Evolutionary conservation across 2,888 invertebrate species (phyloP).

Genomic region (Pristionchus entomophagus): DNA sequence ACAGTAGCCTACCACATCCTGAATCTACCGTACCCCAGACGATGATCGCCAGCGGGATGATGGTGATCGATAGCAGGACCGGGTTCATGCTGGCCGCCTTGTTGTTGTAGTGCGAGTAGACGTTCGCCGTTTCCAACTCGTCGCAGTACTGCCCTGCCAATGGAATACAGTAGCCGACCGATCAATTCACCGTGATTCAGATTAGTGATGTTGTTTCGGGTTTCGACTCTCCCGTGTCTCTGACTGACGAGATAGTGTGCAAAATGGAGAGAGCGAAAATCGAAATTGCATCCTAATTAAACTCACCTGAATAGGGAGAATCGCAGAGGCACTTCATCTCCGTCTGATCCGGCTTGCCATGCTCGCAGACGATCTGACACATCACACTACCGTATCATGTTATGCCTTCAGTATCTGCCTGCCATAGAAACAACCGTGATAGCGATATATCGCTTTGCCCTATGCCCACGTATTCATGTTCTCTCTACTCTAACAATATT

Average conservation of each 20-base stretch:
- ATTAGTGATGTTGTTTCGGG: too few species aligned
- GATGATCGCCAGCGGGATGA: conserved; percentile 23
- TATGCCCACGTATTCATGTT: too few species aligned
- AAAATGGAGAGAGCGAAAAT: too few species aligned
- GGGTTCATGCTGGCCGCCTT: conserved; percentile 29
- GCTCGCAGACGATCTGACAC: neutral
- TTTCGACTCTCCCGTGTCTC: too few species aligned
- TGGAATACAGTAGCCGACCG: too few species aligned
- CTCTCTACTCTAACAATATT: too few species aligned
- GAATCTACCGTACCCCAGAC: conserved; percentile 37
- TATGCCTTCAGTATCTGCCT: too few species aligned
- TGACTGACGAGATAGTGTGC: too few species aligned
- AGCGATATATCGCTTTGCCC: neutral
- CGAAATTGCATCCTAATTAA: too few species aligned
- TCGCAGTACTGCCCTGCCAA: conserved; percentile 7
- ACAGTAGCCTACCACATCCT: neutral
- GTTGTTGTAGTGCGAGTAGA: conserved; percentile 43
- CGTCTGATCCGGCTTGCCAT: neutral
- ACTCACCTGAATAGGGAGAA: conserved; percentile 29
- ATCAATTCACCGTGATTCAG: too few species aligned
- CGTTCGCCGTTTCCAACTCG: conserved; percentile 7
- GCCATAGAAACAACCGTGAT: too few species aligned
- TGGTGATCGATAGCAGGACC: conserved; percentile 26
- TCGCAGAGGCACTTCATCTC: neutral
- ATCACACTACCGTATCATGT: neutral